Evolutionary conservation across 2,113 vertebrate genomes (phyloP).

Genomic region (Canis aureus): DNA sequence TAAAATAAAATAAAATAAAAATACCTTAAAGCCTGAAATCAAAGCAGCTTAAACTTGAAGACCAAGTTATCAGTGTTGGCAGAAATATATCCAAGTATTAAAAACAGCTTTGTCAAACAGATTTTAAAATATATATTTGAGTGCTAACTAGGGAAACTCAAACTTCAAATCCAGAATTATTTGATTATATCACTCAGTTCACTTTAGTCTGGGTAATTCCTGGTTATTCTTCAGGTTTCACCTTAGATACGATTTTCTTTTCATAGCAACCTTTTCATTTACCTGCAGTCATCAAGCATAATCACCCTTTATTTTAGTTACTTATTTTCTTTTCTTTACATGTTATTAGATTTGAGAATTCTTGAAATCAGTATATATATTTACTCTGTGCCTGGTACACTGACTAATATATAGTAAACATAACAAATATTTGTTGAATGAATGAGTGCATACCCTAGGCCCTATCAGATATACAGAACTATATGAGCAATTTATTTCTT

Average conservation of each 20-base stretch:
- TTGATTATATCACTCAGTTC: not conserved
- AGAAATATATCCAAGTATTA: slow-evolving; percentile 38
- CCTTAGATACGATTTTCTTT: not conserved
- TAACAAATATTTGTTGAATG: not conserved
- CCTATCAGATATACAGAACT: not conserved
- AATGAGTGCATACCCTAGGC: not conserved
- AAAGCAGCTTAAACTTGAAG: slow-evolving; percentile 64
- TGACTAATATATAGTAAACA: not conserved
- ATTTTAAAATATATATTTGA: not conserved
- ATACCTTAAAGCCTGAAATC: slow-evolving; percentile 40
- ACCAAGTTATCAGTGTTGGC: slow-evolving; percentile 13
- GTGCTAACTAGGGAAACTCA: not conserved
- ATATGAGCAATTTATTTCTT: not conserved
- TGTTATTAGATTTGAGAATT: not conserved
- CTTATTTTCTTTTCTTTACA: slow-evolving; percentile 27
- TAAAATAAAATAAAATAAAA: not conserved
- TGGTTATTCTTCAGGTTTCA: slow-evolving; percentile 9
- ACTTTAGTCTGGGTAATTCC: slow-evolving; percentile 24
- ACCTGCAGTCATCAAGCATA: too few species aligned
- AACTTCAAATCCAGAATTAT: slow-evolving; percentile 36
- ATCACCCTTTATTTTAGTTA: too few species aligned
- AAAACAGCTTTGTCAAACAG: slow-evolving; percentile 43
- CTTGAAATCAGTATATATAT: slow-evolving; percentile 26
- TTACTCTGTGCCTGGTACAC: not conserved
- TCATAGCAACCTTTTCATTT: too few species aligned